Evolutionary conservation across 2,797 vertebrate genomes (phyloP).

Genomic region (Chanos chanos): DNA sequence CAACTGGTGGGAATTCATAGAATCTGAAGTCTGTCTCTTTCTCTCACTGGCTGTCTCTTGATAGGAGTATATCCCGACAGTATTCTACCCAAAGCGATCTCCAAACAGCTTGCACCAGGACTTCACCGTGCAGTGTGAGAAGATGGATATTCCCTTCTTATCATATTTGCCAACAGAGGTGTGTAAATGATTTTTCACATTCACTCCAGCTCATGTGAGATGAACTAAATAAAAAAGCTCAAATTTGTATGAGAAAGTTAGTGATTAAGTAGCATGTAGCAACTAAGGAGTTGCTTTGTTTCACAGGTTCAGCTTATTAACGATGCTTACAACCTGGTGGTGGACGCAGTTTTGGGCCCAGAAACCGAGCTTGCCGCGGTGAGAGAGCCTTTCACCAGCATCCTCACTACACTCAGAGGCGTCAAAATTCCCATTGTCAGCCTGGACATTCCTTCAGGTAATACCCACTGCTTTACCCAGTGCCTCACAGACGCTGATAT

Average conservation of each 20-base stretch:
- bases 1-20: neutral
- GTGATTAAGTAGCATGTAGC: too few species aligned
- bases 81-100: conserved; percentile 76
- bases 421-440: conserved; percentile 73
- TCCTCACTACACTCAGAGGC: conserved; percentile 65
- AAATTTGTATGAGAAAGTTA: too few species aligned
- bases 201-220: neutral
- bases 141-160: conserved; percentile 80
- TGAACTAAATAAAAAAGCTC: too few species aligned
- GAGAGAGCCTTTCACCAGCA: conserved; percentile 57
- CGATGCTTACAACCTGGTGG: conserved; percentile 72
- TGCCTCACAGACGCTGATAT: too few species aligned
- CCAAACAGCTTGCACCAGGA: conserved; percentile 62
- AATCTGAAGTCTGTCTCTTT: neutral
- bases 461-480: too few species aligned
- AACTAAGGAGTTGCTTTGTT: neutral
- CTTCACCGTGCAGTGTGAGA: conserved; percentile 78
- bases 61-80: conserved; percentile 76
- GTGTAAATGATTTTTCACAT: conserved; percentile 17
- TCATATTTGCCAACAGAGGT: conserved; percentile 78
- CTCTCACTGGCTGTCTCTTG: neutral
- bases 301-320: conserved; percentile 78
- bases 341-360: conserved; percentile 71
- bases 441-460: conserved; percentile 78
- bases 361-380: conserved; percentile 46